Evolutionary conservation across 2,888 invertebrate genomes (phyloP), one percentile per base, ranked within the genome.

Genomic region (Dugesia japonica): DNA sequence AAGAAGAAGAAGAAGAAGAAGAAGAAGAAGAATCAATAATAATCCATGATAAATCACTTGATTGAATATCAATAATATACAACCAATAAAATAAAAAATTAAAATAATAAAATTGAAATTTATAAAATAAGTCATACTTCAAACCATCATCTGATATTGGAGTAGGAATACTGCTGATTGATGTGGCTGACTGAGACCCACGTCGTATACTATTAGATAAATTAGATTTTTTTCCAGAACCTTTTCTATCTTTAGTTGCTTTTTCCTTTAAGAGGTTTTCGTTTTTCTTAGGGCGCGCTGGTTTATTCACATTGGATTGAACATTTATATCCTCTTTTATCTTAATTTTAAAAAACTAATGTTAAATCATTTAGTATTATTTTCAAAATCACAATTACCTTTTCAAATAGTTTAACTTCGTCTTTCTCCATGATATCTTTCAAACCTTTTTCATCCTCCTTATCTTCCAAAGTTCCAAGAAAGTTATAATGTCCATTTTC

Each of bases 31-130:
- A n/a, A n/a, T n/a, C n/a, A n/a, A n/a, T n/a, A n/a, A n/a, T n/a
- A n/a, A n/a, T n/a, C 84, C 85, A n/a, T 84, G 80, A 77, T 84
- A 84, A 79, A 82, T 83, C 72, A 85, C 79, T 80, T 84, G 84
- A 81, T 85, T 83, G 80, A 27, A 84, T 84, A 28, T 84, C 84
- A 28, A 56, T n/a, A 15, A 71, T 26, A 15, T 26, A 26, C 23
- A 13, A 71, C n/a, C 27, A n/a, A 71, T 71, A 7, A n/a, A n/a
- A n/a, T n/a, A n/a, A n/a, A n/a, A n/a, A n/a, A 13, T 9, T 38
- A 38, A 38, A 13, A 56, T 56, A 20, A 56, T 56, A 56, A 56
- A 56, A n/a, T 4, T 4, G 56, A 13, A 20, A 7, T 56, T 13
- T 13, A n/a, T 9, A n/a, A 13, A 13, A n/a, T 13, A 56, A 13